phyloP scores from a whole-genome alignment of 2,888 invertebrate genomes.

The Rugalucina vietnamica region DNA sequence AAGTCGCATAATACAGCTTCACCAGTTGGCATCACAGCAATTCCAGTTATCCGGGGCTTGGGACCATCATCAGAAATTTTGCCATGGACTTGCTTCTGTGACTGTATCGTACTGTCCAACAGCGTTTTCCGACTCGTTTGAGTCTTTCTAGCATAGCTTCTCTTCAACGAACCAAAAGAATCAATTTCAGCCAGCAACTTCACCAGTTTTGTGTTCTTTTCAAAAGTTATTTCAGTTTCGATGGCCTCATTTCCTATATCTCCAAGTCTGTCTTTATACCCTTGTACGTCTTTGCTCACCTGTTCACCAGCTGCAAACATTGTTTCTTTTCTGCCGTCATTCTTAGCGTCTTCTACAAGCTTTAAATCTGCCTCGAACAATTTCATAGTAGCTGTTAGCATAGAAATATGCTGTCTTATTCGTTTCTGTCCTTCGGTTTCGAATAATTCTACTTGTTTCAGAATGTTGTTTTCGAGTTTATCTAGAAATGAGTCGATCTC shows the following conservation, averaged over 20 bases:
- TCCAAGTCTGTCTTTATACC: neutral
- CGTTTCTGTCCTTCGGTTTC: neutral
- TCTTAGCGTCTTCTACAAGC: neutral
- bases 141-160: neutral
- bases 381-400: neutral
- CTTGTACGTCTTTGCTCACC: neutral
- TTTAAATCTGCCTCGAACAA: neutral
- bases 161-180: neutral
- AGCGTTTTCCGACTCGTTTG: neutral
- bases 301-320: neutral
- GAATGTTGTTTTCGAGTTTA: neutral
- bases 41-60: neutral
- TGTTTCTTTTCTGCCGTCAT: neutral
- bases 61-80: neutral
- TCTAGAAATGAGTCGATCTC: neutral
- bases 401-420: neutral
- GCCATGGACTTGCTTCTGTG: neutral
- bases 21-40: neutral
- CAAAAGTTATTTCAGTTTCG: neutral
- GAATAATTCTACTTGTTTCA: neutral
- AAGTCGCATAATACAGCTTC: neutral
- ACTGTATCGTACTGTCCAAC: neutral
- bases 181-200: neutral
- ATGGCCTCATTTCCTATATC: neutral
- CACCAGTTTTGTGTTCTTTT: neutral